Conservation (phyloP, 1,140 invertebrate species). For the Atta colombica region DNA sequence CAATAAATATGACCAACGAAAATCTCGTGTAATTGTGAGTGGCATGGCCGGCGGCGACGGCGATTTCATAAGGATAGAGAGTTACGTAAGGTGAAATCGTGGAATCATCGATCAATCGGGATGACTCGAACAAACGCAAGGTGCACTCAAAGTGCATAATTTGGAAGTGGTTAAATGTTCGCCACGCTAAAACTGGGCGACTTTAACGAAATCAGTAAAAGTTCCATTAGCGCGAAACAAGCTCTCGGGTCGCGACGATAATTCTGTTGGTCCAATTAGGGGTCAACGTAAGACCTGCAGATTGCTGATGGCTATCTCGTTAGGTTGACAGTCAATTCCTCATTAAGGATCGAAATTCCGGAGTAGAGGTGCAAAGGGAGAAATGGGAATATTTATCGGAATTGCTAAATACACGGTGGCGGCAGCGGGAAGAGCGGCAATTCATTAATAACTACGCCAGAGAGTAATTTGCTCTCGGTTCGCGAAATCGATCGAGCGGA, state of each 20-base stretch:
- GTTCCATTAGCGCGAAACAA: conserved; percentile 54
- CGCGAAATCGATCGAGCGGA: conserved; percentile 44
- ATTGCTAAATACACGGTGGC: conserved; percentile 45
- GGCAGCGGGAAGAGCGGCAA: neutral
- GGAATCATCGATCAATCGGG: neutral
- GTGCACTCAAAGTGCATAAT: conserved; percentile 28
- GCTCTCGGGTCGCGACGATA: conserved; percentile 3
- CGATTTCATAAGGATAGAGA: neutral
- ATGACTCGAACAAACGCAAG: conserved; percentile 16
- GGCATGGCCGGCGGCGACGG: neutral
- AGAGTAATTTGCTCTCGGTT: conserved; percentile 54
- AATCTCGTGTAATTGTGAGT: neutral
- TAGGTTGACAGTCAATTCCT: conserved; percentile 48
- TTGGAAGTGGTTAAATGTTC: conserved; percentile 2
- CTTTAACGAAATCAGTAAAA: conserved; percentile 27
- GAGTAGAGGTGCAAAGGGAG: neutral
- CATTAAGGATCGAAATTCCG: conserved; percentile 54
- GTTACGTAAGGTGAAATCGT: conserved; percentile 51
- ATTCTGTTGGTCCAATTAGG: conserved; percentile 57
- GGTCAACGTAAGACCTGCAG: conserved; percentile 53
- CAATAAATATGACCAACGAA: neutral
- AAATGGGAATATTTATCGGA: conserved; percentile 51
- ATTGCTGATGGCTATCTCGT: conserved; percentile 57
- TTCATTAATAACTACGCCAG: conserved; percentile 54
- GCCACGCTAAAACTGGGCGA: neutral